These are phyloP conservation scores for Pachyseris speciosa DNA, from an alignment of 64 coral and sea anemone genomes.

Conservation along the genomic window DNA sequence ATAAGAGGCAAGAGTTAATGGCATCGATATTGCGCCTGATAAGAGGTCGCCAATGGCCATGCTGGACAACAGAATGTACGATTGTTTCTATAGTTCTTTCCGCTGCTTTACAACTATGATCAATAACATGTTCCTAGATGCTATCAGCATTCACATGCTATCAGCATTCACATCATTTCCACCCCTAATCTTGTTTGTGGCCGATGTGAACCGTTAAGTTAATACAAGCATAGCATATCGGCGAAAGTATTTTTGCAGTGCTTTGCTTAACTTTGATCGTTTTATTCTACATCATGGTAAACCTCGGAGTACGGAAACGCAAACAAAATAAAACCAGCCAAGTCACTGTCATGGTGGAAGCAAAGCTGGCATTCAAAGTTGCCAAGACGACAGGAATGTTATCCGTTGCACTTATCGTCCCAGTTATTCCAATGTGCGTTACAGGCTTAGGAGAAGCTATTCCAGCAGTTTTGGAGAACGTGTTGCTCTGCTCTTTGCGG, in stretches of 20 bases:
- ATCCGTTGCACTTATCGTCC: neutral
- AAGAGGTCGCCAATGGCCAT: neutral
- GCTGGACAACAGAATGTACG: neutral
- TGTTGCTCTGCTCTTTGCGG: neutral
- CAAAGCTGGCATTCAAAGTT: neutral
- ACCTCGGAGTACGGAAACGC: neutral
- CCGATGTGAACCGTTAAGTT: neutral
- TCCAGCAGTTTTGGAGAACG: neutral
- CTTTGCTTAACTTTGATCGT: neutral
- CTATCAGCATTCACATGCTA: no score
- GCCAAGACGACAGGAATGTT: no score
- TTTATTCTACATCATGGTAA: neutral
- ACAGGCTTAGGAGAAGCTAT: neutral
- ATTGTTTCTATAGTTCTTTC: no score
- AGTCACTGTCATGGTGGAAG: neutral
- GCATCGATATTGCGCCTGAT: neutral
- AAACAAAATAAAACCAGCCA: neutral
- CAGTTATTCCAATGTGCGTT: neutral
- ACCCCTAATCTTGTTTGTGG: neutral
- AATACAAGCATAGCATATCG: no score
- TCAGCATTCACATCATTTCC: neutral
- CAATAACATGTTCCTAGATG: neutral
- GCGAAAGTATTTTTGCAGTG: neutral
- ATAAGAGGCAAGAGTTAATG: no score
- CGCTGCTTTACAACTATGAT: neutral